Evolutionary conservation across 2,888 invertebrate species (phyloP).

Genomic region (Pyrrhosoma nymphula): DNA sequence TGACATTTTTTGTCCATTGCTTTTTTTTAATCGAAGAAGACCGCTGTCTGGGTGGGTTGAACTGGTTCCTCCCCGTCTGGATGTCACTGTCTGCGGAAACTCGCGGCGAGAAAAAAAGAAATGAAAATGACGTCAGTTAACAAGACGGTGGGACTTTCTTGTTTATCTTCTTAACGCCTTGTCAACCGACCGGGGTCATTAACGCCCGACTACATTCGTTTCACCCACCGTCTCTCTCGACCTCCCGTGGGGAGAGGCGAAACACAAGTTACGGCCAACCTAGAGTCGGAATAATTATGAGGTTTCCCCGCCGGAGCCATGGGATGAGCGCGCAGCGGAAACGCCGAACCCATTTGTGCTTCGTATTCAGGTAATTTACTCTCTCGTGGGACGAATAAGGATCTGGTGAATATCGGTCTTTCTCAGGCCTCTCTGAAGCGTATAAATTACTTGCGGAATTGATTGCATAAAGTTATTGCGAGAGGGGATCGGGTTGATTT

Average conservation of each 20-base stretch:
- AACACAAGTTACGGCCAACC: not conserved
- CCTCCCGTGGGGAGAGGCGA: slow-evolving; percentile 32
- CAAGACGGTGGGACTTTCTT: not conserved
- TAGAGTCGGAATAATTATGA: slow-evolving; percentile 49
- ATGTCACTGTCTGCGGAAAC: not conserved
- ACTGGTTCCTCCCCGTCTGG: not conserved
- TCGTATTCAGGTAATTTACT: not conserved
- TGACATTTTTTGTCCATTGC: not conserved
- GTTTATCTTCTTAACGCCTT: not conserved
- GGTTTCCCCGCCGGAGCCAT: not conserved
- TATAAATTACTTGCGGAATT: not conserved
- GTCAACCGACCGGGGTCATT: slow-evolving; percentile 47
- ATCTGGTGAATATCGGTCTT: not conserved
- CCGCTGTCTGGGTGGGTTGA: slow-evolving; percentile 13
- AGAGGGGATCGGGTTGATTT: too few relatives aligned
- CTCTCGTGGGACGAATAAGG: not conserved
- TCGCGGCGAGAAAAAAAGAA: not conserved
- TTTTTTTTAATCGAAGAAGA: not conserved
- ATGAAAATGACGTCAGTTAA: not conserved
- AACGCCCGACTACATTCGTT: slow-evolving; percentile 48
- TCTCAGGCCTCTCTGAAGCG: not conserved
- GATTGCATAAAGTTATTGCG: too few relatives aligned
- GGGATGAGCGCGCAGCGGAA: not conserved
- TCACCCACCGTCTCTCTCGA: not conserved
- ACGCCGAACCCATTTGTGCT: not conserved